Percentiles rank a stretch among this genome's conserved stretches.
Evolutionary conservation across 2,888 invertebrate genomes (phyloP).

Genomic region (Idaea dimidiata): DNA sequence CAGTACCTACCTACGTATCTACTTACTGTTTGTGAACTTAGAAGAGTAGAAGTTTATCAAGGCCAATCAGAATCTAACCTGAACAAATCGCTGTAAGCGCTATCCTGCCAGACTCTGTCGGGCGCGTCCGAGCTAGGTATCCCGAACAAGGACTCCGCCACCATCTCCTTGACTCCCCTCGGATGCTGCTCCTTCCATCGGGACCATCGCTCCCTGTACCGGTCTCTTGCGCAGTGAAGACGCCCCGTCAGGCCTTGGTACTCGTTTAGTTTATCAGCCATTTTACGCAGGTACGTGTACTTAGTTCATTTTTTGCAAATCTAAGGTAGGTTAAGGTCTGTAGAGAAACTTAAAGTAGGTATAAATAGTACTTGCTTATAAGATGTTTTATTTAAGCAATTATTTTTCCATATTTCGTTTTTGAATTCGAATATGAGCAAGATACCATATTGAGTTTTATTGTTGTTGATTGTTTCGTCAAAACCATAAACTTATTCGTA

Average conservation of each 20-base stretch:
- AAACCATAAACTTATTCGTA: no score
- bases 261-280: conserved; percentile 90
- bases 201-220: conserved; percentile 82
- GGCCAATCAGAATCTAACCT: conserved; percentile 41
- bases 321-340: not conserved
- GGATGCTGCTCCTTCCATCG: conserved; percentile 83
- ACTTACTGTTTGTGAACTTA: no score
- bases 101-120: conserved; percentile 60
- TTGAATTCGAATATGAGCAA: no score
- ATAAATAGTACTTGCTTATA: not conserved
- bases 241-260: conserved; percentile 89
- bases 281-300: conserved; percentile 37
- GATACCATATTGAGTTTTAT: no score
- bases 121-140: conserved; percentile 66
- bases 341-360: not conserved
- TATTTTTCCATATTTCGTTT: no score
- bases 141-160: conserved; percentile 69
- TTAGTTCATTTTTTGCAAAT: not conserved
- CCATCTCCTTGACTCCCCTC: conserved; percentile 71
- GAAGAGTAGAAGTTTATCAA: not conserved
- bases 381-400: no score
- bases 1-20: no score
- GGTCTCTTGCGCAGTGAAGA: conserved; percentile 84
- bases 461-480: no score
- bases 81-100: conserved; percentile 63